Evolutionary conservation across 1,140 invertebrate genomes (phyloP), one percentile per base, ranked within the genome.

Genomic region (Paraescarpia echinospica): DNA sequence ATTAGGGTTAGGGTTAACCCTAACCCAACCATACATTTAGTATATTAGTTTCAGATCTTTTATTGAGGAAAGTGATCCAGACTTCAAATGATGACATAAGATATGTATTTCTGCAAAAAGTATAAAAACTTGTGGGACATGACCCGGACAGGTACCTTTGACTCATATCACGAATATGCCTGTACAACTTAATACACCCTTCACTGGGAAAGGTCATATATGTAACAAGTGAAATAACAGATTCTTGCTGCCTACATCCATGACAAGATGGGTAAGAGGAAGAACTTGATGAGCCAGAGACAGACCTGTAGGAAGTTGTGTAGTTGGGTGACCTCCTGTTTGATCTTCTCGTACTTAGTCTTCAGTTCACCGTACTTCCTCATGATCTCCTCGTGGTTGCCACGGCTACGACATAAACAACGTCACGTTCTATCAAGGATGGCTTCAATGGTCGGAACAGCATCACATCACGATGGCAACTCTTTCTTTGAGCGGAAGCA

Each of bases 321-420:
- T 27, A 96, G 93, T 90, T 95, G 94, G n/a, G 93, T 93, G 35
- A 96, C 94, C 92, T 96, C 96, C 48, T 94, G 94, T 33, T 93
- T 93, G 27, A 96, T 95, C 89, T 95, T 95, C 91, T 94, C 92
- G 92, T 95, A 96, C 1, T 94, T 93, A 4, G 94, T 91, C 92
- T 95, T 95, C 35, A 94, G 95, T 92, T 95, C 94, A 41, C 95
- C 91, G 92, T 95, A 96, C 51, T 94, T 95, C 89, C 93, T 93
- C 1, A 94, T 95, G 18, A 96, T 95, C 92, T 95, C 95, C 93
- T 95, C 95, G 41, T 94, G 94, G 93, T 95, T 94, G 12, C 96
- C 96, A 89, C 95, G 94, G 59, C 96, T 96, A 89, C 27, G 93
- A 94, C 59, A 93, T 27, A 94, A 89, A n/a, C 35, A 90, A 33